Evolutionary conservation across 2,113 vertebrate species (phyloP).

Genomic region (Tetrao urogallus): DNA sequence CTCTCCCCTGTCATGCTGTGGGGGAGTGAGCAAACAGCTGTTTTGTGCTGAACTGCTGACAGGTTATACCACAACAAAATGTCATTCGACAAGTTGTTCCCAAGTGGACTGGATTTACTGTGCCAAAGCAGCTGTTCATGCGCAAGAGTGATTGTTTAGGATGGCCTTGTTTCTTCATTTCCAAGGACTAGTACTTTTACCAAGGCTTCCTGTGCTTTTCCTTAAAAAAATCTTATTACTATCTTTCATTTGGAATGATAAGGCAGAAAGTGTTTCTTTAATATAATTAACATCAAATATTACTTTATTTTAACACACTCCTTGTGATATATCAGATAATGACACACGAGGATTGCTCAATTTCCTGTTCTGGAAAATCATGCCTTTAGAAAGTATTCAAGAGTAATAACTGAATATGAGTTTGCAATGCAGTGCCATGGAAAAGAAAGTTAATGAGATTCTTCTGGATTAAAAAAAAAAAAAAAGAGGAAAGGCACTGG

Average conservation of each 20-base stretch:
- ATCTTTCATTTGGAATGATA: not conserved
- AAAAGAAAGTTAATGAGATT: not conserved
- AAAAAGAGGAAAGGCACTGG: not conserved
- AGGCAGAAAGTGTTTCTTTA: not conserved
- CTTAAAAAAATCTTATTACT: not conserved
- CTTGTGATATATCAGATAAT: not conserved
- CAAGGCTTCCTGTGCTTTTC: not conserved
- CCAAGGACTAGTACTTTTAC: not conserved
- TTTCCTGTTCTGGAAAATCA: not conserved
- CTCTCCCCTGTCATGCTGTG: not conserved
- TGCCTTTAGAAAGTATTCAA: not conserved
- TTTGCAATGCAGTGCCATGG: not conserved
- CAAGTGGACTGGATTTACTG: not conserved
- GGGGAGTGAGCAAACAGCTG: not conserved
- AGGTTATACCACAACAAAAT: not conserved
- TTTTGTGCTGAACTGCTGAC: not conserved
- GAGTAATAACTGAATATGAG: not conserved
- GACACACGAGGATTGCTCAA: not conserved
- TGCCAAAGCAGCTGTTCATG: not conserved
- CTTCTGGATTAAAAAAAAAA: not conserved
- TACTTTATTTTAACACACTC: not conserved
- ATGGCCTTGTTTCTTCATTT: not conserved
- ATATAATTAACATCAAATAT: not conserved
- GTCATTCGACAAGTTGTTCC: not conserved
- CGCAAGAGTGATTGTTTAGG: not conserved